A percentile compares a stretch with the other conserved stretches of the same genome.
phyloP scores from a whole-genome alignment of 2,888 invertebrate genomes.

The Drosophila anceps region DNA sequence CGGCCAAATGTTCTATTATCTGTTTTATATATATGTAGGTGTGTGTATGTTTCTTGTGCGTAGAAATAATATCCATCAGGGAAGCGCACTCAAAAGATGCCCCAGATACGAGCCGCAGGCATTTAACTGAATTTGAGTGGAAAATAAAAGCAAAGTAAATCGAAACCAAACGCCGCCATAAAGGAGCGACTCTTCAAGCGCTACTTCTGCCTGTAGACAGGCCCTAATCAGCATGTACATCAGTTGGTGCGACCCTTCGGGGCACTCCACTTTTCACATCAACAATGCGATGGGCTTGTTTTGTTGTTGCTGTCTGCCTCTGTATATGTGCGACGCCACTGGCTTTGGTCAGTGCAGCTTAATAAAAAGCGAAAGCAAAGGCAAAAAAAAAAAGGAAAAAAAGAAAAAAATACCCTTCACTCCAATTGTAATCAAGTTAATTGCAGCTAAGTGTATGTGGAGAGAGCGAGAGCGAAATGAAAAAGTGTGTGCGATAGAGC shows the following conservation, averaged over 20 bases:
- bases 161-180: slow-evolving; percentile 45
- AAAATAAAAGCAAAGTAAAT: slow-evolving; percentile 60
- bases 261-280: slow-evolving; percentile 12
- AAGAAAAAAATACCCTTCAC: slow-evolving; percentile 24
- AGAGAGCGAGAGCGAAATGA: slow-evolving; percentile 1
- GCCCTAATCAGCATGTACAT: slow-evolving; percentile 57
- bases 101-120: slow-evolving; percentile 67
- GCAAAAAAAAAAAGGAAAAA: background rate
- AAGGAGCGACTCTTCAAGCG: slow-evolving; percentile 31
- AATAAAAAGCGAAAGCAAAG: slow-evolving; percentile 12
- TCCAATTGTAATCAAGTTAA: slow-evolving; percentile 76
- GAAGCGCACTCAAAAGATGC: slow-evolving; percentile 54
- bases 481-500: slow-evolving; percentile 36
- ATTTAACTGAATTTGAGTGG: slow-evolving; percentile 74
- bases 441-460: slow-evolving; percentile 50
- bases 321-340: background rate
- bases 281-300: slow-evolving; percentile 25
- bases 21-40: slow-evolving; percentile 6
- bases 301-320: background rate
- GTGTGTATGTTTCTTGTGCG: slow-evolving; percentile 22
- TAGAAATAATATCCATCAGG: slow-evolving; percentile 64
- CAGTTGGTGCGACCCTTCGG: slow-evolving; percentile 23
- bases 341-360: slow-evolving; percentile 20
- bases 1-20: slow-evolving; percentile 78
- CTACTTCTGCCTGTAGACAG: slow-evolving; percentile 38